Evolutionary conservation across 2,888 invertebrate species (phyloP).

Genomic region (Metalampra italica): DNA sequence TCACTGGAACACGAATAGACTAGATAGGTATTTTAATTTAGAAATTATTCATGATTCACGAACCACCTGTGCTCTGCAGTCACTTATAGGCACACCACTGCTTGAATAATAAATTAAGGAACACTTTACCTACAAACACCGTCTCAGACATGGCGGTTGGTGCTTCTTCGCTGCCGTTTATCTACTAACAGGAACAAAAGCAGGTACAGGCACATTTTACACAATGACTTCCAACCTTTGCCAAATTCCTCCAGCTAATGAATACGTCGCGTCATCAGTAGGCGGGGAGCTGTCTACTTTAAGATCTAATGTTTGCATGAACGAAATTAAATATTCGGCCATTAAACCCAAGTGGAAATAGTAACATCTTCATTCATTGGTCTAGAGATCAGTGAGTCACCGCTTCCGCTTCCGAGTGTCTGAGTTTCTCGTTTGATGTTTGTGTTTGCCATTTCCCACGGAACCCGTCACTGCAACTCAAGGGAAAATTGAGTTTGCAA

Average conservation of each 20-base stretch:
- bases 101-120: background rate
- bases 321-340: slow-evolving; percentile 38
- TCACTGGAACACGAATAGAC: background rate
- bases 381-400: slow-evolving; percentile 41
- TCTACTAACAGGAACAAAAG: slow-evolving; percentile 49
- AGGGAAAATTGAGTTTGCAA: background rate
- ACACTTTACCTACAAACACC: slow-evolving; percentile 58
- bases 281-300: slow-evolving; percentile 33
- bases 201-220: slow-evolving; percentile 48
- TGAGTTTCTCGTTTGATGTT: slow-evolving; percentile 13
- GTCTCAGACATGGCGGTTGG: slow-evolving; percentile 59
- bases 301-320: slow-evolving; percentile 18
- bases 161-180: slow-evolving; percentile 50
- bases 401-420: slow-evolving; percentile 21
- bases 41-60: background rate
- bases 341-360: slow-evolving; percentile 45
- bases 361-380: slow-evolving; percentile 33
- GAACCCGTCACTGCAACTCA: no score
- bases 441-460: background rate
- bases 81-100: background rate
- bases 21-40: no score
- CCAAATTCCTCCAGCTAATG: slow-evolving; percentile 62
- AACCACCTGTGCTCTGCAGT: slow-evolving; percentile 4
- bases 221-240: slow-evolving; percentile 44
- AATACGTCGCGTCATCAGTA: slow-evolving; percentile 40